Percentiles rank a stretch among this genome's conserved stretches.
These are phyloP conservation scores for Forbesichthys agassizii DNA, from an alignment of 2,113 vertebrate genomes.

Conservation along the genomic window DNA sequence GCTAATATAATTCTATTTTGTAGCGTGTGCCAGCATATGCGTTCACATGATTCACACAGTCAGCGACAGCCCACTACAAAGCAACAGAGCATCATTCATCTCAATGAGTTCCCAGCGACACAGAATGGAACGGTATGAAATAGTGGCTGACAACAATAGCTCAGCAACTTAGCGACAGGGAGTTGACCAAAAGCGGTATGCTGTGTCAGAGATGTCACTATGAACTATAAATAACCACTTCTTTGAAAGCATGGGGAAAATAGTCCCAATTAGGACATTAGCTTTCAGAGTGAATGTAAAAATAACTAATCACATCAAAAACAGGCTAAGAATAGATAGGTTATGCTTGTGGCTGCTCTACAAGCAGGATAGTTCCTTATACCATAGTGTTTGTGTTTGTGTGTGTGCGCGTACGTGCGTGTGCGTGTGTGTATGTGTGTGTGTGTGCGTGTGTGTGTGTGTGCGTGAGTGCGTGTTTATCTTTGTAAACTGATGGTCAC, in stretches of 20 bases:
- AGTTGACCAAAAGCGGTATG: slow-evolving; percentile 32
- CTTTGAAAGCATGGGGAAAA: slow-evolving; percentile 49
- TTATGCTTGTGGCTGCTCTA: slow-evolving; percentile 11
- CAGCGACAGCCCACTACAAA: too few species aligned
- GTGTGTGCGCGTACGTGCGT: neutral
- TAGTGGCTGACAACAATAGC: too few species aligned
- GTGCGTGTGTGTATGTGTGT: neutral
- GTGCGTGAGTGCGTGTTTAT: neutral
- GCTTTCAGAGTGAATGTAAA: slow-evolving; percentile 43
- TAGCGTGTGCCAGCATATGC: too few species aligned
- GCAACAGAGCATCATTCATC: too few species aligned
- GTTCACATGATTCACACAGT: too few species aligned
- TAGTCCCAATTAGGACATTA: slow-evolving; percentile 50
- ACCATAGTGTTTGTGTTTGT: neutral
- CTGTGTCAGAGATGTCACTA: slow-evolving; percentile 40
- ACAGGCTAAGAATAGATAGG: slow-evolving; percentile 36
- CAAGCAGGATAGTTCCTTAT: slow-evolving; percentile 2
- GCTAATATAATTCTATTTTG: too few species aligned
- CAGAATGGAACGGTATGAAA: neutral
- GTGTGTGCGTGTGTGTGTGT: neutral
- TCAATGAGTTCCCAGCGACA: slow-evolving; percentile 1
- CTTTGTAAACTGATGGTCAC: neutral
- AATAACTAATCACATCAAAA: slow-evolving; percentile 37
- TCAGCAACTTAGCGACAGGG: too few species aligned
- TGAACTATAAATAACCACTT: slow-evolving; percentile 51